Evolutionary conservation across 1,140 invertebrate genomes (phyloP), one percentile per base, ranked within the genome.

Genomic region (Hylaeus anthracinus): DNA sequence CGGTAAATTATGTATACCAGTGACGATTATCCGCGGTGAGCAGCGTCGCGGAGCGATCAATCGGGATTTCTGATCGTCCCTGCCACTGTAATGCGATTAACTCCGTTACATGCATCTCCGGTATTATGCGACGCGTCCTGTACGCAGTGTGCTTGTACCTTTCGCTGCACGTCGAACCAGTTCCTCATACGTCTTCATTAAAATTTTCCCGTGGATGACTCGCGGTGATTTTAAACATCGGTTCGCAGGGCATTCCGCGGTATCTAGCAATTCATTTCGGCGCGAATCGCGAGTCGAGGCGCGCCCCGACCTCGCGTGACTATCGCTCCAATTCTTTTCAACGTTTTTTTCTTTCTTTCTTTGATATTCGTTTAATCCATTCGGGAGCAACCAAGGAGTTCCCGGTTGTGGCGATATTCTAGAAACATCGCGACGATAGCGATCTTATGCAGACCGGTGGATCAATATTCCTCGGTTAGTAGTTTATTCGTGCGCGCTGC

Each of bases 51-150:
- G 10, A 48, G 26, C 53, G 37, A 75, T 79, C 61, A 79, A 61
- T 76, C 76, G 70, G 64, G 77, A 79, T 83, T 86, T 86, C 77
- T 86, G 9, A 66, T 84, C 56, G n/a, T 83, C 79, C 37, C 51
- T 45, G 77, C 41, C 67, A 48, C 61, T 14, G n/a, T 84, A 81
- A 84, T 51, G 60, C 73, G 83, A 86, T 87, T 81, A 86, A 86
- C 86, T 72, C 45, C 8, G 77, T 78, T 80, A 83, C 83, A 77
- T 43, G 73, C 41, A 15, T 84, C 48, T 14, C 37, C 26, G 14
- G 83, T 39, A 61, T 72, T 72, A 76, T 79, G 67, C 63, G 51
- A 66, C 64, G 41, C 56, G 41, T 71, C 70, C 51, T 56, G 70
- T 69, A 79, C n/a, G 56, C 55, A n/a, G 56, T 74, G 64, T 72